Evolutionary conservation across 1,140 invertebrate genomes (phyloP).

Genomic region (Zaprionus capensis): DNA sequence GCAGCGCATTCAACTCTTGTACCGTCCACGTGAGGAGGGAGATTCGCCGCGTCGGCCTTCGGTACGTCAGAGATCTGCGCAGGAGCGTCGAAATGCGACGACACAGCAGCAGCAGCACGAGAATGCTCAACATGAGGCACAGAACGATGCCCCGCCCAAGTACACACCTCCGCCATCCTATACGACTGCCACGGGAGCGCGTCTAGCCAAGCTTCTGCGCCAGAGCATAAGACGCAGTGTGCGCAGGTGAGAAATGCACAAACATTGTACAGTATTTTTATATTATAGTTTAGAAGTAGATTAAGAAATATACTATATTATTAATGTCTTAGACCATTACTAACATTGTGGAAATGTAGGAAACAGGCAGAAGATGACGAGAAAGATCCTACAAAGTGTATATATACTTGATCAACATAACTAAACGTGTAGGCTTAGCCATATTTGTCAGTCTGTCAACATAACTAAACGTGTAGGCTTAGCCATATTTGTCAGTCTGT

Average conservation of each 20-base stretch:
- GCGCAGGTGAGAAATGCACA: slow-evolving; percentile 85
- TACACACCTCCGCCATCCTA: slow-evolving; percentile 97
- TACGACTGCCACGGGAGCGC: slow-evolving; percentile 94
- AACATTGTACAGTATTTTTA: background rate
- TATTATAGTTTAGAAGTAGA: too few species aligned
- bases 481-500: too few species aligned
- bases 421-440: too few species aligned
- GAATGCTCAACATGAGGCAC: slow-evolving; percentile 70
- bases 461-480: too few species aligned
- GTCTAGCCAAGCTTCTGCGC: slow-evolving; percentile 91
- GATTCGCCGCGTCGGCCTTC: slow-evolving; percentile 49
- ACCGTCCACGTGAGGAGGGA: slow-evolving; percentile 64
- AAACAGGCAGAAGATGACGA: too few species aligned
- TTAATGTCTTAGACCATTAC: too few species aligned
- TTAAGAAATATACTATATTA: too few species aligned
- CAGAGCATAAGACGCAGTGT: slow-evolving; percentile 93
- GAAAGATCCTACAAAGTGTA: too few species aligned
- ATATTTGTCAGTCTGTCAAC: too few species aligned
- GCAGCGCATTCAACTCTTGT: slow-evolving; percentile 87
- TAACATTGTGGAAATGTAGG: too few species aligned
- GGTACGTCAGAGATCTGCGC: slow-evolving; percentile 51
- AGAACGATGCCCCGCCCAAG: slow-evolving; percentile 94
- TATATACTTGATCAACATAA: too few species aligned
- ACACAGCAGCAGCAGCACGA: slow-evolving; percentile 46
- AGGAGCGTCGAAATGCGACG: slow-evolving; percentile 48